Conservation (phyloP, 2,113 vertebrate species). For the Podarcis muralis region DNA sequence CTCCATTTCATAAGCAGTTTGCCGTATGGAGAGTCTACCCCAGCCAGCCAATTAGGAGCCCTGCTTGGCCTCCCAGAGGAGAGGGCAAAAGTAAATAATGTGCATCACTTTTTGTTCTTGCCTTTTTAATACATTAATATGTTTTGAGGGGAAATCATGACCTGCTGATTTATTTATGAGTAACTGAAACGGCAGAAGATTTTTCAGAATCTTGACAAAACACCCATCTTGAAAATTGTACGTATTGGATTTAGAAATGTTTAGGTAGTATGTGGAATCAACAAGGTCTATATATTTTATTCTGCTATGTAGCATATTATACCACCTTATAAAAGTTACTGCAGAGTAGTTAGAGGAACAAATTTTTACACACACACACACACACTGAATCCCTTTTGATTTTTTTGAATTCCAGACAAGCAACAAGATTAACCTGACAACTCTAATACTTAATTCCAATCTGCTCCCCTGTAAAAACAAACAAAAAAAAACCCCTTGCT, state of each 20-base stretch:
- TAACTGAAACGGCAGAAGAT: not conserved
- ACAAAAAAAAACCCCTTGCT: constrained; percentile 16
- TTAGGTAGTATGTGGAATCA: not conserved
- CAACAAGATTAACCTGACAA: constrained; percentile 19
- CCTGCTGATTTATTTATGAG: too few relatives aligned
- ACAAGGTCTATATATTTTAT: not conserved
- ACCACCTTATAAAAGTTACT: not conserved
- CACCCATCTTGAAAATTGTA: not conserved
- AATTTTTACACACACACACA: not conserved
- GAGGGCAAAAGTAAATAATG: not conserved
- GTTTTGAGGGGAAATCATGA: too few relatives aligned
- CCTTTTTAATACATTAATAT: not conserved
- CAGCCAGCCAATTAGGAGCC: too few relatives aligned
- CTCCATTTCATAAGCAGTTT: not conserved
- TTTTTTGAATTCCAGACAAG: constrained; percentile 43
- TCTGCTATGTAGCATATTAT: not conserved
- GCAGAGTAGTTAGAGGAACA: not conserved
- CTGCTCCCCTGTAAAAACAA: constrained; percentile 32
- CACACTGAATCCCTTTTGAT: constrained; percentile 14
- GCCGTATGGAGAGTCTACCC: not conserved
- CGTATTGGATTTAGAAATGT: not conserved
- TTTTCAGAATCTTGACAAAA: not conserved
- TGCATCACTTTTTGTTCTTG: not conserved
- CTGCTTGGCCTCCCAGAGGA: too few relatives aligned
- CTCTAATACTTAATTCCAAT: constrained; percentile 24